A percentile compares a stretch with the other conserved stretches of the same genome.
Evolutionary conservation across 2,113 vertebrate species (phyloP).

Genomic region (Odocoileus virginianus): DNA sequence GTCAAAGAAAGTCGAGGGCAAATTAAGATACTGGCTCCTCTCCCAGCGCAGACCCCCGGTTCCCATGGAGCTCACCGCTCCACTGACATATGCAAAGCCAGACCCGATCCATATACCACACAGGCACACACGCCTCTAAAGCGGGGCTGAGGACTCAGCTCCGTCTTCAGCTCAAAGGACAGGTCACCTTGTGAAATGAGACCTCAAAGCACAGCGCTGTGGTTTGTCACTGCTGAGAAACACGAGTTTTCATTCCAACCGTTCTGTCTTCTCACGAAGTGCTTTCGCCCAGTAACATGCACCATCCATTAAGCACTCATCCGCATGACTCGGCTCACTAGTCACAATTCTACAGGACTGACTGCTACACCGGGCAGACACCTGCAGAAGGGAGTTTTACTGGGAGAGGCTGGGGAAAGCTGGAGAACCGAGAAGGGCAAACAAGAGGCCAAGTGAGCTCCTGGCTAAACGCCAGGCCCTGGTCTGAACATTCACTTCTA

Average conservation of each 20-base stretch:
- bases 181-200: not conserved
- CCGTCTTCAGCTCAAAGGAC: not conserved
- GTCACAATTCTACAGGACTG: not conserved
- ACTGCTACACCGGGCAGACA: rapidly evolving
- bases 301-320: too few relatives aligned
- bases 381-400: not conserved
- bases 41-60: not conserved
- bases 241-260: not conserved
- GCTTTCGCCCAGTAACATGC: not conserved
- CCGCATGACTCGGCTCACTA: too few relatives aligned
- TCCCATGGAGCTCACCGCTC: not conserved
- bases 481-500: not conserved
- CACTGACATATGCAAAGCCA: not conserved
- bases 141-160: rapidly evolving
- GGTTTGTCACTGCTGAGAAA: not conserved
- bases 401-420: not conserved
- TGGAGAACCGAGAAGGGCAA: too few relatives aligned
- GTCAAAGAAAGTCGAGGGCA: not conserved
- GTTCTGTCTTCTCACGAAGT: not conserved
- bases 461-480: not conserved
- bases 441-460: not conserved
- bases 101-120: rapidly evolving
- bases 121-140: rapidly evolving
- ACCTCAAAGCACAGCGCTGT: rapidly evolving
- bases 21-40: not conserved